Evolutionary conservation across 1,140 invertebrate genomes (phyloP), one percentile per base, ranked within the genome.

Genomic region (Marisa cornuarietis): DNA sequence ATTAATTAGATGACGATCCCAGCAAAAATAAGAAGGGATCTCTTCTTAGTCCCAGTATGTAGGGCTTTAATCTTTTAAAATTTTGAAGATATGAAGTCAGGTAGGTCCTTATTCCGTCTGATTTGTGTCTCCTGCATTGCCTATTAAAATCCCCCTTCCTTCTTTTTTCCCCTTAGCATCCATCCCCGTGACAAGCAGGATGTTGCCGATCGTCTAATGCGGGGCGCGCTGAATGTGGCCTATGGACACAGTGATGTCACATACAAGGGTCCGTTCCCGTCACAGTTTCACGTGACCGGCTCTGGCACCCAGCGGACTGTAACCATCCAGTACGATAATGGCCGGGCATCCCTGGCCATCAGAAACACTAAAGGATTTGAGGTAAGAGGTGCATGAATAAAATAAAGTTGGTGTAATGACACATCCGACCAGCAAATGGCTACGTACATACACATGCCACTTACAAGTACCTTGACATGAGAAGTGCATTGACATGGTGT

Each of bases 161-260:
- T 14, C 20, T 82, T 80, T 83, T 63, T 20, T 49, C 24, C 81
- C 78, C 82, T 63, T 65, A 87, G 86, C 18, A 84, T 87, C 22
- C 87, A 86, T 65, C 82, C 86, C 22, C 80, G 81, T 6, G 63
- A 84, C 71, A 88, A 88, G 58, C 71, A 84, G 62, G 85, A 87
- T 62, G 83, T 86, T 52, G 85, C 82, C 7, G 14, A 79, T 24
- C 79, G 86, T 42, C 76, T 88, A 31, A 75, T 79, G 5, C 76
- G 81, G 22, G 83, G 81, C 8, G 80, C 71, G 7, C 69, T 81
- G 62, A 82, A 83, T 9, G 81, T 87, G 8, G 83, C 82, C 10
- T 86, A 87, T 61, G 75, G 75, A 6, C 49, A 75, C 4, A 71
- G 54, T 63, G 74, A 61, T 24, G 65, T 82, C 51, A 61, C 69